phyloP scores from a whole-genome alignment of 2,888 invertebrate genomes.

The Drosophila nigricruria region DNA sequence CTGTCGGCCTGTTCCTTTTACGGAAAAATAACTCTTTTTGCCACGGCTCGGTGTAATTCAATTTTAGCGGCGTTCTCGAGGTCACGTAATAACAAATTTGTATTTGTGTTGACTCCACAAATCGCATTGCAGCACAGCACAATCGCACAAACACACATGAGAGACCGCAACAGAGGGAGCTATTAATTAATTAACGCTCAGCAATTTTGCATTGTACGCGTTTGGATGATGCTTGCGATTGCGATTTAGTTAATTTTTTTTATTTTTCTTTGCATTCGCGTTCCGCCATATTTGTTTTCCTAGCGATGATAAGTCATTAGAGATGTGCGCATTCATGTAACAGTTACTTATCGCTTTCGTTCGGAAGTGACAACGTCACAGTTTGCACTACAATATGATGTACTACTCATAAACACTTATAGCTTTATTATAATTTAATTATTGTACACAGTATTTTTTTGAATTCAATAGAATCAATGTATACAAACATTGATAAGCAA shows the following conservation, averaged over 20 bases:
- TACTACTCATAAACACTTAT: too few species aligned
- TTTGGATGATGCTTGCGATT: constrained; percentile 32
- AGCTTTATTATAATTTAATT: neutral
- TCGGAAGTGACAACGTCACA: neutral
- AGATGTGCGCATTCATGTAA: constrained; percentile 26
- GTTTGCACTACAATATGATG: neutral
- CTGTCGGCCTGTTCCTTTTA: constrained; percentile 3
- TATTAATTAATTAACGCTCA: constrained; percentile 10
- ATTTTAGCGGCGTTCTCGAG: constrained; percentile 72
- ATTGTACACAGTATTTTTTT: neutral
- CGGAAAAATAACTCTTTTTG: constrained; percentile 17
- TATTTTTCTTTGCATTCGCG: constrained; percentile 60
- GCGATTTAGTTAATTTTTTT: constrained; percentile 55
- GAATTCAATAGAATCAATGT: neutral
- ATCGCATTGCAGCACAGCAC: constrained; percentile 45
- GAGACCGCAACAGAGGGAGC: neutral
- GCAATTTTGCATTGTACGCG: constrained; percentile 15
- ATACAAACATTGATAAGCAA: neutral
- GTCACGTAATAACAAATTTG: constrained; percentile 77
- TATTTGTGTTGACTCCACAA: constrained; percentile 49
- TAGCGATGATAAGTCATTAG: constrained; percentile 45
- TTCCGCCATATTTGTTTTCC: constrained; percentile 76
- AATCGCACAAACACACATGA: constrained; percentile 6
- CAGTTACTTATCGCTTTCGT: constrained; percentile 20
- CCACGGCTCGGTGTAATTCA: constrained; percentile 42